Base-by-base conservation (phyloP, 2,888 invertebrate genomes). In the Xanthia icteritia region DNA sequence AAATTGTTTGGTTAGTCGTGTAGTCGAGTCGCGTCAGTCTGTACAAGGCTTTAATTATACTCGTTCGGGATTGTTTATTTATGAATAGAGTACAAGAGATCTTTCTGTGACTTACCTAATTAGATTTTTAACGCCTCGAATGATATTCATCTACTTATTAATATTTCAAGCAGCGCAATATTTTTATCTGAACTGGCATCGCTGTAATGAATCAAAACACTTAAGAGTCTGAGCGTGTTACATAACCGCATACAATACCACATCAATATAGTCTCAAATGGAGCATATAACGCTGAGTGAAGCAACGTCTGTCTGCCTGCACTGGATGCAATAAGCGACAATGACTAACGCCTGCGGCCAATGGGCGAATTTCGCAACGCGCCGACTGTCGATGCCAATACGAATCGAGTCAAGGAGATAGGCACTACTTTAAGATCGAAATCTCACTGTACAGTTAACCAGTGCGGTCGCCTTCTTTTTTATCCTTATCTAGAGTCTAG, bases 391-490 rank as follows among this genome's bases (percentile, higher is more conserved):
- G 92, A 92, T 94, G 95, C 95, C 94, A 94, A 92, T 90, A 88
- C 90, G 91, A 93, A 92, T 90, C 90, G 93, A 95, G 95, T 94
- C 95, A 94, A 95, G 95, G 94, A 94, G 94, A 94, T 87, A 89
- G 85, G 72, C 82, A 83, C 83, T 74, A 76, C 79, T 86, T 89
- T 87, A 89, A 89, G 91, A 94, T 93, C 91, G 92, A 93, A 94
- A 94, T 94, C 92, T 91, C 90, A 89, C 77, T 82, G 90, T 91
- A 91, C 92, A 91, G 89, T 92, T 91, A 91, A 91, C 91, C 89
- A 89, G 85, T 92, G 90, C 89, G 90, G 89, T 92, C 92, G 92
- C 90, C 92, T 92, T 91, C 91, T 92, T 93, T 85, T 93, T 92
- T 90, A 90, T 89, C 87, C 90, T 90, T 90, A 92, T 92, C 91